These are phyloP conservation scores for Leptobrachium ailaonicum DNA, from an alignment of 2,113 vertebrate species.

Conservation along the genomic window DNA sequence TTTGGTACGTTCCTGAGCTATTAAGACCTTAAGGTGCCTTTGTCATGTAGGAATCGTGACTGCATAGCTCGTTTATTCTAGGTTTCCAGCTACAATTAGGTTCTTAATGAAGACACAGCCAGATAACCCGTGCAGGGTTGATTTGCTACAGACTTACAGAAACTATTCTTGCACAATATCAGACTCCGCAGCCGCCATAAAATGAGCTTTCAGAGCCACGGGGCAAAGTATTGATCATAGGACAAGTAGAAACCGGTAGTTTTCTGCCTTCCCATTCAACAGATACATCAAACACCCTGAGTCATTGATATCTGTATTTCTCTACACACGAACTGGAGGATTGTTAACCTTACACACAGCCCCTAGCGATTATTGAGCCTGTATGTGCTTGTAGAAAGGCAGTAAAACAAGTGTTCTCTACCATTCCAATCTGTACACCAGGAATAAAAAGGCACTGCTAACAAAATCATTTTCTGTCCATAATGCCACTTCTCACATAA, in stretches of 20 bases:
- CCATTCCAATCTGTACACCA: neutral
- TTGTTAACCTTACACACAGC: neutral
- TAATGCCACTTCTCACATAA: too few relatives aligned
- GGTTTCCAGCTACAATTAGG: too few relatives aligned
- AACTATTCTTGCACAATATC: too few relatives aligned
- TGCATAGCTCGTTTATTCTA: too few relatives aligned
- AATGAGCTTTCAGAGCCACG: neutral
- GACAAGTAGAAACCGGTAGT: neutral
- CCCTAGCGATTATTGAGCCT: neutral
- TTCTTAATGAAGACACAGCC: too few relatives aligned
- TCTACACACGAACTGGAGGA: neutral
- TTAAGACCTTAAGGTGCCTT: too few relatives aligned
- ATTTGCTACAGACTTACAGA: too few relatives aligned
- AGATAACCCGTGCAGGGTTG: too few relatives aligned
- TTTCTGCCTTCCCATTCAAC: neutral
- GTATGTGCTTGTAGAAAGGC: neutral
- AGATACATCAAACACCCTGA: neutral
- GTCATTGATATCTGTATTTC: neutral
- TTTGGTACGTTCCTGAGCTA: too few relatives aligned
- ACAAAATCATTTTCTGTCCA: too few relatives aligned
- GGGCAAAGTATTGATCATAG: conserved; percentile 10
- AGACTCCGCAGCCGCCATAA: neutral
- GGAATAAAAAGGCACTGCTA: neutral
- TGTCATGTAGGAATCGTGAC: too few relatives aligned
- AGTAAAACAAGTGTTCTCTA: neutral